phyloP scores from a whole-genome alignment of 2,113 vertebrate species.

The Castor canadensis region DNA sequence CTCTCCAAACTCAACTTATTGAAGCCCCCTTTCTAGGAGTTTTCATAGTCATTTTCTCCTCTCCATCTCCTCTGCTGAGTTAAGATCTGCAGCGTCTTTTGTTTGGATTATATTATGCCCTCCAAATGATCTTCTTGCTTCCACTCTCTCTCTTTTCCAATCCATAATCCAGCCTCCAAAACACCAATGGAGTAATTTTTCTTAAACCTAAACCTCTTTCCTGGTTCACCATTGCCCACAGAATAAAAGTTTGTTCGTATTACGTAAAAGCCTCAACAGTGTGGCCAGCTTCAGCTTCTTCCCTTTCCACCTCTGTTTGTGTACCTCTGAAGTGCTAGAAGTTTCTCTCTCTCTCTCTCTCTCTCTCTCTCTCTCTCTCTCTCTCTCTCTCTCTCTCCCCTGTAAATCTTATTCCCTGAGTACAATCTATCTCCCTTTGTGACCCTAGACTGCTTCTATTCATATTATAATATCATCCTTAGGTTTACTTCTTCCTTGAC shows the following conservation, averaged over 20 bases:
- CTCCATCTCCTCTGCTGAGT: not conserved
- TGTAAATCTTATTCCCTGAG: not conserved
- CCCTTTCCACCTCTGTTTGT: not conserved
- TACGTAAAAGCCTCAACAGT: not conserved
- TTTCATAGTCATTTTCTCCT: not conserved
- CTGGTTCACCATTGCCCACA: not conserved
- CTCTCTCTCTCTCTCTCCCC: not conserved
- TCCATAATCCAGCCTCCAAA: not conserved
- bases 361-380: not conserved
- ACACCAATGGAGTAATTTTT: not conserved
- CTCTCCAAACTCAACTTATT: not conserved
- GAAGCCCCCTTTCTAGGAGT: not conserved
- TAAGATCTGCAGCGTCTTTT: not conserved
- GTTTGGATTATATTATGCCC: not conserved
- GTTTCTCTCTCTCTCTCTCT: not conserved
- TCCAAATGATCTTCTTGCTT: not conserved
- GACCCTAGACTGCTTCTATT: not conserved
- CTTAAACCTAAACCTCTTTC: not conserved
- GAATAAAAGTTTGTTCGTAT: not conserved
- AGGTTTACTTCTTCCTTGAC: not conserved
- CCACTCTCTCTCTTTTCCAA: not conserved
- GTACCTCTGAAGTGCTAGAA: not conserved
- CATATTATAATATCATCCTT: not conserved
- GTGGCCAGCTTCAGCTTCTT: not conserved
- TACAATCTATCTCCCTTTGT: not conserved